Evolutionary conservation across 2,113 vertebrate species (phyloP), one percentile per base, ranked within the genome.

Genomic region (Bolborhynchus lineola): DNA sequence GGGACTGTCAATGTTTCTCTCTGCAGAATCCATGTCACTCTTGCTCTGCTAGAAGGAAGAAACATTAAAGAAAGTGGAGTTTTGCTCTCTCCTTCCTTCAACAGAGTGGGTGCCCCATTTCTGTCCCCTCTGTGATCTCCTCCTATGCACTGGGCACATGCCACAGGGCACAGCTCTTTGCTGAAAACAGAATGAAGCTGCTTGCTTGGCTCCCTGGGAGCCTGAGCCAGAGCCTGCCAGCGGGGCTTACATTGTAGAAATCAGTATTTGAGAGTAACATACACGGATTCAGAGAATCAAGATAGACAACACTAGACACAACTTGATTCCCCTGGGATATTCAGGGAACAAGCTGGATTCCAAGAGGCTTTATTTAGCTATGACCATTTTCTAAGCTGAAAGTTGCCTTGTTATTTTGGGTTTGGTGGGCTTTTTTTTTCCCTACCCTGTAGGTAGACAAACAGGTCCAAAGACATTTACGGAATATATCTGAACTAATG

Each of bases 391-490:
- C 76, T 59, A 0, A 21, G 55, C 74, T 71, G 80, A 75, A 93
- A 75, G 47, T 85, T 77, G 39, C 59, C 28, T 39, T 11, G 31
- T 23, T 74, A 5, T 18, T 91, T 77, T 55, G 16, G 6, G 8
- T 18, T 69, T 25, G 53, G 11, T 18, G 64, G 21, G 53, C 7
- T 19, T 16, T 26, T 42, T 35, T 28, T 33, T 29, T 37, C 39
- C 3, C 25, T 78, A 33, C 63, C 88, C 70, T 87, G 76, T 44
- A 94, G 85, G 76, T 35, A 93, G 68, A 80, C 53, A 76, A 86
- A 87, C 31, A 85, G 47, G 21, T 95, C 95, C 64, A 92, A 93
- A 95, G 63, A 44, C 21, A 55, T 86, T 95, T 97, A 71, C 47
- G 85, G 88, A 90, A 71, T 67, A 72, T 57, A 81, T 82, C 62